Evolutionary conservation across 2,113 vertebrate genomes (phyloP), one percentile per base, ranked within the genome.

Genomic region (Syngnathus scovelli): DNA sequence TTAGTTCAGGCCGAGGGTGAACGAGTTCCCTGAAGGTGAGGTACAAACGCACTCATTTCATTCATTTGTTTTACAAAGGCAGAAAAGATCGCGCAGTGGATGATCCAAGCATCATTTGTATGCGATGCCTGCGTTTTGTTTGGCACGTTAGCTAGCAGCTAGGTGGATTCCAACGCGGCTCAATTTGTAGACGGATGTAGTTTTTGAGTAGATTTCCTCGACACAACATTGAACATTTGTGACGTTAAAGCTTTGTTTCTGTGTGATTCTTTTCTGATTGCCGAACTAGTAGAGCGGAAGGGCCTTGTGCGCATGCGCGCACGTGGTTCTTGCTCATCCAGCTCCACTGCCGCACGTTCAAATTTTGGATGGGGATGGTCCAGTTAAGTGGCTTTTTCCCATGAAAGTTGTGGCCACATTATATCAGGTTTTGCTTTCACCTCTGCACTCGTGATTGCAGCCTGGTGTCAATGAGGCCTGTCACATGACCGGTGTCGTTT

Each of bases 381-480:
- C 82, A 72, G 64, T 63, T 63, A 41, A 66, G 79, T 88, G 83
- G 82, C 19, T 66, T 65, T 33, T 66, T 71, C 71, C 72, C 74
- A 58, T 39, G 7, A 16, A 52, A 41, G 36, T 66, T 10, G 77
- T 87, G 87, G 89, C 80, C 61, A 90, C 1, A 91, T 2, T 23
- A 81, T 15, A 0, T 69, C 90, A 75, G 88, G 87, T 81, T 88
- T 86, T 89, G 90, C 90, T 91, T 91, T 82, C 89, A 88, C 74
- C 74, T 37, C 78, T 56, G 78, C 79, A 79, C 16, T 62, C 2
- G 1, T 18, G 2, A 68, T 87, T 64, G 86, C 78, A 61, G 71
- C 68, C 54, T 1, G 68, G 86, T 89, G 90, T 75, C 90, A 91
- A 91, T 91, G 89, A 90, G 79, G 70, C 85, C 88, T 88, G 89